phyloP scores from a whole-genome alignment of 2,113 vertebrate species.

The Phaethornis superciliosus region DNA sequence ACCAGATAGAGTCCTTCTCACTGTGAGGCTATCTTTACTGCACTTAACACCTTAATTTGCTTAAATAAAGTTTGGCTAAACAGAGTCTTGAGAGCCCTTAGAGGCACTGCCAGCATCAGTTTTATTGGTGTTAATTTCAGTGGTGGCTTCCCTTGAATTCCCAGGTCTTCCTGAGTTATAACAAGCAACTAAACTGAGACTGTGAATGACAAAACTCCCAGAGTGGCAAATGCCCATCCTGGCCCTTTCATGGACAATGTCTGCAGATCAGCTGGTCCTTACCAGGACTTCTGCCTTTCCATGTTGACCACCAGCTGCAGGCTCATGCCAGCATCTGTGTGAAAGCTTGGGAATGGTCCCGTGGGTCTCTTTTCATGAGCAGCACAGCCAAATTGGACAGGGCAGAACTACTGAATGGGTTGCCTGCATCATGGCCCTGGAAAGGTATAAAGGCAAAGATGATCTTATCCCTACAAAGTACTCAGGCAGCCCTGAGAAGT shows the following conservation, averaged over 20 bases:
- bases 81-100: not conserved
- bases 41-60: not conserved
- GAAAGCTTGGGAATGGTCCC: not conserved
- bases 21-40: not conserved
- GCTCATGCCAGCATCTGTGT: not conserved
- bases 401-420: not conserved
- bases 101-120: not conserved
- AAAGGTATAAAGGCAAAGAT: not conserved
- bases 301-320: not conserved
- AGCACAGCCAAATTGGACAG: not conserved
- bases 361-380: not conserved
- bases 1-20: not conserved
- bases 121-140: not conserved
- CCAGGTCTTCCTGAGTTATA: not conserved
- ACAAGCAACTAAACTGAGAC: not conserved
- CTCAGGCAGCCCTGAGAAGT: not conserved
- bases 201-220: not conserved
- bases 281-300: not conserved
- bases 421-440: not conserved
- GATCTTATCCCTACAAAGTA: not conserved
- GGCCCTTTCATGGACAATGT: not conserved
- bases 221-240: not conserved
- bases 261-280: not conserved
- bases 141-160: not conserved
- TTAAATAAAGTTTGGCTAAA: not conserved